Conservation (phyloP, 37 sponge, comb jelly and placozoan genomes). For the Ephydatia muelleri region DNA sequence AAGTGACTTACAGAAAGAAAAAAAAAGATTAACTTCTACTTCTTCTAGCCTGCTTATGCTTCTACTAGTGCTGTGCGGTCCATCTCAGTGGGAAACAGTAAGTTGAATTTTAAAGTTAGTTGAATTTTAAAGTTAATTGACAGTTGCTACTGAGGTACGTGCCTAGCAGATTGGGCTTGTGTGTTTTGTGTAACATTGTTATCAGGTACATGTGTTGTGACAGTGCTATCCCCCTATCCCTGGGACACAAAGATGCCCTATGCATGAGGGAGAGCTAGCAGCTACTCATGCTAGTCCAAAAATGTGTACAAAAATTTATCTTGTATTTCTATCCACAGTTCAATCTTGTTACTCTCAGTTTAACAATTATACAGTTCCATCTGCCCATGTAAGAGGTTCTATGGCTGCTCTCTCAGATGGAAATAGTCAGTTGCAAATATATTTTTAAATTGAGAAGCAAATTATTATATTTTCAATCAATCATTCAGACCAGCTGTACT, state of each 20-base stretch:
- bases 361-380: conserved; percentile 5
- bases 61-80: background rate
- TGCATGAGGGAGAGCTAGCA: too few relatives aligned
- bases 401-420: background rate
- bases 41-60: background rate
- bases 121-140: background rate
- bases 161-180: background rate
- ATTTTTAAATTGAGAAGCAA: background rate
- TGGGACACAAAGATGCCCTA: too few relatives aligned
- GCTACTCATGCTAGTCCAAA: too few relatives aligned
- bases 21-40: too few relatives aligned
- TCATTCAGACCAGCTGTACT: background rate
- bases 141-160: too few relatives aligned
- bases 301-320: too few relatives aligned
- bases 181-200: too few relatives aligned
- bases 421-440: background rate
- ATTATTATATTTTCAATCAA: background rate
- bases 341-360: background rate
- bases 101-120: background rate
- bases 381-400: conserved; percentile 57
- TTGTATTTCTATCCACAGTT: background rate
- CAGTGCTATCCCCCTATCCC: too few relatives aligned
- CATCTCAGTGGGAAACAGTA: background rate
- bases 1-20: too few relatives aligned
- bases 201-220: too few relatives aligned